Evolutionary conservation across 2,113 vertebrate species (phyloP).

Genomic region (Stegostoma tigrinum): DNA sequence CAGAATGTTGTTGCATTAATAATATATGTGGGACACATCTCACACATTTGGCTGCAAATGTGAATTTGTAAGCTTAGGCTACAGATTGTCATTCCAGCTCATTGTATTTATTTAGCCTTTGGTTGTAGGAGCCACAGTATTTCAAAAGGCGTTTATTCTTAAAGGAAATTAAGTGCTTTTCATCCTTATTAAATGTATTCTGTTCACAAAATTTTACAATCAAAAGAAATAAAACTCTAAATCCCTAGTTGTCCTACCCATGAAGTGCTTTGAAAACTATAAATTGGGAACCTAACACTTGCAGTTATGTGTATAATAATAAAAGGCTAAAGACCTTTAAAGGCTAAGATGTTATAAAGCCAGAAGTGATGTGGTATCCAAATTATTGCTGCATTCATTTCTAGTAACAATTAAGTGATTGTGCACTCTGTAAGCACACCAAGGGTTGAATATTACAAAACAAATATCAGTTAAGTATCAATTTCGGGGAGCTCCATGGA

Average conservation of each 20-base stretch:
- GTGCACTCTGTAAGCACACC: not conserved
- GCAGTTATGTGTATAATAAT: not conserved
- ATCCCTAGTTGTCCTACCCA: not conserved
- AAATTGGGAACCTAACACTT: not conserved
- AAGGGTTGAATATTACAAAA: not conserved
- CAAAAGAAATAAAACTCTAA: not conserved
- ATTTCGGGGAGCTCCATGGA: too few relatives aligned
- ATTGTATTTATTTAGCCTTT: not conserved
- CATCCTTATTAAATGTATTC: not conserved
- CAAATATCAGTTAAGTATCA: too few relatives aligned
- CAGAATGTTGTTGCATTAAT: conserved; percentile 57
- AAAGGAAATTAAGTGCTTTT: not conserved
- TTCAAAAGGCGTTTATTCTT: not conserved
- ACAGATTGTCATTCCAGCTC: not conserved
- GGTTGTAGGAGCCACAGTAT: not conserved
- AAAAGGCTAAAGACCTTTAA: not conserved
- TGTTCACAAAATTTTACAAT: not conserved
- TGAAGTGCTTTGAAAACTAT: not conserved
- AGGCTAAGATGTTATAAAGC: not conserved
- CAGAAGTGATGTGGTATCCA: not conserved
- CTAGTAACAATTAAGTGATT: not conserved
- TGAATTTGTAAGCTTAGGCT: not conserved
- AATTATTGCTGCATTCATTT: not conserved
- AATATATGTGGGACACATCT: conserved; percentile 55
- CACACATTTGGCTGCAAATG: conserved; percentile 51